These are phyloP conservation scores for Zosterops hypoxanthus DNA, from an alignment of 2,113 vertebrate species.

Conservation along the genomic window DNA sequence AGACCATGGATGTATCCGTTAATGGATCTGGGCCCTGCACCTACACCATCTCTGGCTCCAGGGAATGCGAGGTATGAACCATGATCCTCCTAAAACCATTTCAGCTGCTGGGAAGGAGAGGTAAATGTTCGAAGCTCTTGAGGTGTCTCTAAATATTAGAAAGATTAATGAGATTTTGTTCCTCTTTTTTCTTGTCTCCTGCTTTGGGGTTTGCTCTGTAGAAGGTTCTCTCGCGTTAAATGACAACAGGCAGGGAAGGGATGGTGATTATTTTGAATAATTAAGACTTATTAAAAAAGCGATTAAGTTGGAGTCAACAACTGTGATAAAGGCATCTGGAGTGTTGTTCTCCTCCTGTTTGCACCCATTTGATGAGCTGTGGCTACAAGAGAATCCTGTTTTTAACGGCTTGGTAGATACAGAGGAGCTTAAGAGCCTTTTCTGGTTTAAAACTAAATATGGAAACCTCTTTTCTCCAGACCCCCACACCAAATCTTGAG, in stretches of 20 bases:
- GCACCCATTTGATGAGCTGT: neutral
- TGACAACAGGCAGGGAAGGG: slow-evolving; percentile 55
- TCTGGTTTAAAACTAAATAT: neutral
- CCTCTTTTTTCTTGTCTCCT: neutral
- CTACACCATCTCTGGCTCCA: slow-evolving; percentile 98
- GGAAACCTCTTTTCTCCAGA: neutral
- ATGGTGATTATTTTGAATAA: slow-evolving; percentile 54
- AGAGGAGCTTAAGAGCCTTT: neutral
- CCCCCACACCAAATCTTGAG: neutral
- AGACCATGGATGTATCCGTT: slow-evolving; percentile 97
- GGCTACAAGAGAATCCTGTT: neutral
- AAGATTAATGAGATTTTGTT: slow-evolving; percentile 62
- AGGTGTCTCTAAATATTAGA: slow-evolving; percentile 75
- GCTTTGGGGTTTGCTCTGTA: slow-evolving; percentile 66
- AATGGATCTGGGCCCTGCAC: slow-evolving; percentile 98
- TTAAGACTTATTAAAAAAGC: slow-evolving; percentile 55
- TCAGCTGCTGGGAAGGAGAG: slow-evolving; percentile 94
- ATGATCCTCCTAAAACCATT: slow-evolving; percentile 94
- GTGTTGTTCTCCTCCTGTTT: neutral
- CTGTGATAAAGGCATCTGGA: slow-evolving; percentile 32
- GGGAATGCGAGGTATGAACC: slow-evolving; percentile 99
- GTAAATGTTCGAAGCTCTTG: slow-evolving; percentile 88
- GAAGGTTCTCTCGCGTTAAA: slow-evolving; percentile 67
- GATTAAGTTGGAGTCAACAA: slow-evolving; percentile 68
- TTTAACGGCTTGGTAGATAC: neutral